phyloP scores from a whole-genome alignment of 2,888 invertebrate species.

The Tenodera sinensis region DNA sequence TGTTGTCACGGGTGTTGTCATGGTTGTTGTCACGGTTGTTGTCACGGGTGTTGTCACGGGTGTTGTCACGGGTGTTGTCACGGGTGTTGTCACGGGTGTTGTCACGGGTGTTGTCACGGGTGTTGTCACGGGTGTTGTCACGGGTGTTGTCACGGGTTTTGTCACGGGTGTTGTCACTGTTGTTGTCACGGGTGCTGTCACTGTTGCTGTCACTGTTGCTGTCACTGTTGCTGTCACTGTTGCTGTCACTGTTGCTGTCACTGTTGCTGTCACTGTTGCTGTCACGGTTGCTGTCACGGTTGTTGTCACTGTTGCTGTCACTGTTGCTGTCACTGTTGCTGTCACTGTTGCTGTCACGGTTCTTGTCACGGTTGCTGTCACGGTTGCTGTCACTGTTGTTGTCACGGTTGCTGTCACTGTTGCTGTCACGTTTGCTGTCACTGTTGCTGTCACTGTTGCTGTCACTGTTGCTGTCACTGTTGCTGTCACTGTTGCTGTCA shows the following conservation, averaged over 20 bases:
- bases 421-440: not conserved
- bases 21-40: no score
- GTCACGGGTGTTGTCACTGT: slow-evolving; percentile 5
- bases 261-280: slow-evolving; percentile 8
- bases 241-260: not conserved
- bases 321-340: not conserved
- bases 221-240: not conserved
- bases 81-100: not conserved
- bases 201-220: slow-evolving; percentile 7
- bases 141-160: slow-evolving; percentile 7
- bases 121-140: not conserved
- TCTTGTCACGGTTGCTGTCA: no score
- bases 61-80: not conserved
- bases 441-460: slow-evolving; percentile 14
- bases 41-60: no score
- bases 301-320: not conserved
- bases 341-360: not conserved
- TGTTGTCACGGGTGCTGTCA: slow-evolving; percentile 10
- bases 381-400: not conserved
- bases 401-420: not conserved
- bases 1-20: no score
- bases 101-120: not conserved
- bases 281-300: no score
- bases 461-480: slow-evolving; percentile 12
- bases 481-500: slow-evolving; percentile 12